These are phyloP conservation scores for Papilio xuthus DNA, from an alignment of 1,140 invertebrate species.

Conservation along the genomic window DNA sequence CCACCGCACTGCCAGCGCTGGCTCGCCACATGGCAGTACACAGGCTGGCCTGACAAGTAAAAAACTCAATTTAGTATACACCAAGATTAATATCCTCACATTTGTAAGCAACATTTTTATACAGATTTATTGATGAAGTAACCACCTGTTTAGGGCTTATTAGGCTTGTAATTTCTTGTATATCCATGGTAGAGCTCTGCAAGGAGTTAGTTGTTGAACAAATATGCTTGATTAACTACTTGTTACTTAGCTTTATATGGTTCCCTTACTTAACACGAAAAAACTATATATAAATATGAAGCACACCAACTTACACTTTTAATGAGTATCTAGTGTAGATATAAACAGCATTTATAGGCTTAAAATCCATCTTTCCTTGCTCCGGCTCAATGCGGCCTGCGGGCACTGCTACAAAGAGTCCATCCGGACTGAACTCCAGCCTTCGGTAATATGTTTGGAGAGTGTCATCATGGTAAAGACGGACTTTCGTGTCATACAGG, in stretches of 20 bases:
- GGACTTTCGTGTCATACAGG: slow-evolving; percentile 83
- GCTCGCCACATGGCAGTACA: slow-evolving; percentile 89
- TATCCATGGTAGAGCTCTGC: too few relatives aligned
- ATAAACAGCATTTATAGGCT: slow-evolving; percentile 88
- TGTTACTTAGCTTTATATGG: too few relatives aligned
- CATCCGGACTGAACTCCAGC: slow-evolving; percentile 94
- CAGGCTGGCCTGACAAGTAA: slow-evolving; percentile 87
- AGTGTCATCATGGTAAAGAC: slow-evolving; percentile 96
- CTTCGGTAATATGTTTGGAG: slow-evolving; percentile 96
- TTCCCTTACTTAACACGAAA: too few relatives aligned
- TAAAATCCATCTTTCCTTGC: slow-evolving; percentile 79
- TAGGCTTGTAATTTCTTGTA: too few relatives aligned
- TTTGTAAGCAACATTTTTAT: too few relatives aligned
- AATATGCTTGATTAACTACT: too few relatives aligned
- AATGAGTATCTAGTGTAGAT: slow-evolving; percentile 89
- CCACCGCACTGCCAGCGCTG: slow-evolving; percentile 91
- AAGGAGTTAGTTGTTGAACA: too few relatives aligned
- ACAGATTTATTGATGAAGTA: neutral
- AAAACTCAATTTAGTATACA: slow-evolving; percentile 5
- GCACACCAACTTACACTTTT: slow-evolving; percentile 83
- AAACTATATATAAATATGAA: neutral
- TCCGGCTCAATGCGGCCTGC: slow-evolving; percentile 88
- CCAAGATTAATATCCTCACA: too few relatives aligned
- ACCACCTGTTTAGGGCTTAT: too few relatives aligned
- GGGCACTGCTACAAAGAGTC: slow-evolving; percentile 92